phyloP scores from a whole-genome alignment of 1,140 invertebrate species.

The Zaprionus gabonicus region DNA sequence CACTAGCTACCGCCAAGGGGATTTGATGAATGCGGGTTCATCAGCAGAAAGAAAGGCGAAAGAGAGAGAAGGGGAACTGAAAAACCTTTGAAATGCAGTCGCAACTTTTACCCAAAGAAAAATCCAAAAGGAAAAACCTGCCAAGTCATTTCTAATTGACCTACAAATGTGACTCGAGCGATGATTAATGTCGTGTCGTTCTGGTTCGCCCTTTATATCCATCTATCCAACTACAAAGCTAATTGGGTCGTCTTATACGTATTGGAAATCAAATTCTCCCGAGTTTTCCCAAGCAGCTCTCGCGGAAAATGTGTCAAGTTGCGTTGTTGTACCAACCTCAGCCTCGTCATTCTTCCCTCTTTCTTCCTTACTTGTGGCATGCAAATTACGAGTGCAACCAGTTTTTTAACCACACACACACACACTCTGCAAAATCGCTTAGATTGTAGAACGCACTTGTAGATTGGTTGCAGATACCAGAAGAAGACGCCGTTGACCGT shows the following conservation, averaged over 20 bases:
- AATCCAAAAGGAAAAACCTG: constrained; percentile 46
- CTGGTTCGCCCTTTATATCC: constrained; percentile 45
- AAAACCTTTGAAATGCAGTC: constrained; percentile 53
- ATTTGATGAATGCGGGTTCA: constrained; percentile 54
- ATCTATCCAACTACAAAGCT: neutral
- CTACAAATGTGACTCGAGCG: constrained; percentile 56
- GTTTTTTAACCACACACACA: constrained; percentile 34
- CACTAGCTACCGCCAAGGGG: constrained; percentile 64
- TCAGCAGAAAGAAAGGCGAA: constrained; percentile 9
- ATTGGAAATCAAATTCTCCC: neutral
- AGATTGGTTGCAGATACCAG: constrained; percentile 20
- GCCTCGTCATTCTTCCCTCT: constrained; percentile 17
- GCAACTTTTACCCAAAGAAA: constrained; percentile 53
- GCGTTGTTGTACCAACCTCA: constrained; percentile 3
- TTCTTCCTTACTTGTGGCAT: constrained; percentile 36
- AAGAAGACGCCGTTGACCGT: constrained; percentile 10
- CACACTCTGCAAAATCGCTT: constrained; percentile 31
- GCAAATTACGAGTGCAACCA: constrained; percentile 75
- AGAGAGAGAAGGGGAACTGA: neutral
- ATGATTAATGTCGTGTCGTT: constrained; percentile 73
- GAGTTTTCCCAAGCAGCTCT: neutral
- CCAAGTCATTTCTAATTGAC: constrained; percentile 74
- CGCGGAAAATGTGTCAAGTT: constrained; percentile 71
- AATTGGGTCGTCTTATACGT: constrained; percentile 64
- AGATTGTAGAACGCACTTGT: constrained; percentile 57